Base-by-base conservation (phyloP, 1,140 invertebrate species). In the Charaxes varanes region DNA sequence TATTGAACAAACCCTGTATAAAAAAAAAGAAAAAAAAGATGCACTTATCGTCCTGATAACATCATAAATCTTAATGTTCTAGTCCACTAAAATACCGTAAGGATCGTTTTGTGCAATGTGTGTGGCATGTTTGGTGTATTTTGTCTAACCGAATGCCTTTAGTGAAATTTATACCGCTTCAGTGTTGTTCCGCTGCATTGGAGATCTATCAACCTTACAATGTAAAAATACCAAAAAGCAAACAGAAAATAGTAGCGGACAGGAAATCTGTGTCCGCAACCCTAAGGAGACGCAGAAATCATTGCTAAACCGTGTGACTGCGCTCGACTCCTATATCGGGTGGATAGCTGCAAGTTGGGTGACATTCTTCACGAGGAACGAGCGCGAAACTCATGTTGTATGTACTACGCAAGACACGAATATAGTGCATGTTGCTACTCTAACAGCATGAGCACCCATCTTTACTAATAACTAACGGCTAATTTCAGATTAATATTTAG, bases 101-200 rank as follows among this genome's bases (percentile, higher is more conserved):
- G n/a, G n/a, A n/a, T n/a, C n/a, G 14, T 40, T 44, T 24, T 36
- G 35, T 43, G 27, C 36, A 47, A 23, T 32, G 15, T 26, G 44
- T 55, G 48, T 59, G 54, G 62, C 58, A 59, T 64, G 62, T 24
- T 42, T 11, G 22, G 33, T 43, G 38, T 48, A 33, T 21, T 42
- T 38, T 60, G 17, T 46, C 41, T 59, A 57, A 61, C 38, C 41
- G 41, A 63, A 49, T 44, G 43, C 43, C 42, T 50, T 46, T 52
- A 53, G 53, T 50, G 31, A 43, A 38, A 46, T 51, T 57, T 53
- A 58, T 49, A 37, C 41, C 61, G 52, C 55, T 62, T 33, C 59
- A 85, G 83, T 84, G 53, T 60, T 85, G 56, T 72, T 51, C 47
- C 78, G 83, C 50, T 85, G 83, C 66, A 71, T 85, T 62, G 76